Conservation (phyloP, 1,140 invertebrate genomes). For the Antheraea pernyi region DNA sequence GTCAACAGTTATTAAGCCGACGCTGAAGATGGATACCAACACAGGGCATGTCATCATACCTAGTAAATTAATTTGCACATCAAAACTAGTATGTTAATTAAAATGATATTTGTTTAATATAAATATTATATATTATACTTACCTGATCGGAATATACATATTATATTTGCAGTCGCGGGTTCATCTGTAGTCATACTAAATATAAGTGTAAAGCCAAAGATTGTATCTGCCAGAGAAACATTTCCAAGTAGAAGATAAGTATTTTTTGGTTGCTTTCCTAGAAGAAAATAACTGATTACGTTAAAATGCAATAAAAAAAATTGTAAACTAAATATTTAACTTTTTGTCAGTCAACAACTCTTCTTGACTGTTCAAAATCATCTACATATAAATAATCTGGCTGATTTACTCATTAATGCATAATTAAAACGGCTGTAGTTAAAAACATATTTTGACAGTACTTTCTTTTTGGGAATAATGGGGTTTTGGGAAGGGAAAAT, state of each 20-base stretch:
- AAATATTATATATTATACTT: constrained; percentile 15
- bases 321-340: too few species aligned
- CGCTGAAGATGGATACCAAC: constrained; percentile 80
- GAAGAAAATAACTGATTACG: constrained; percentile 9
- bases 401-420: too few species aligned
- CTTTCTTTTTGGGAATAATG: too few species aligned
- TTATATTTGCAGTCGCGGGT: constrained; percentile 41
- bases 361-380: too few species aligned
- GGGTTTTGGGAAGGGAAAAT: too few species aligned
- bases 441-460: too few species aligned
- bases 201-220: constrained; percentile 77
- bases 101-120: too few species aligned
- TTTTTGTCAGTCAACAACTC: too few species aligned
- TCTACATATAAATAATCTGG: too few species aligned
- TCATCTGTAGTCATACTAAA: constrained; percentile 74
- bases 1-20: constrained; percentile 80
- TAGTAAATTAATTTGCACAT: constrained; percentile 37
- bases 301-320: too few species aligned
- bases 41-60: constrained; percentile 80
- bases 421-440: too few species aligned
- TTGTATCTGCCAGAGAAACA: constrained; percentile 62
- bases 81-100: background rate
- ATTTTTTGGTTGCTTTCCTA: constrained; percentile 78
- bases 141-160: constrained; percentile 70
- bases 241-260: constrained; percentile 81